phyloP scores from a whole-genome alignment of 1,140 invertebrate genomes.

The Coboldia fuscipes region DNA sequence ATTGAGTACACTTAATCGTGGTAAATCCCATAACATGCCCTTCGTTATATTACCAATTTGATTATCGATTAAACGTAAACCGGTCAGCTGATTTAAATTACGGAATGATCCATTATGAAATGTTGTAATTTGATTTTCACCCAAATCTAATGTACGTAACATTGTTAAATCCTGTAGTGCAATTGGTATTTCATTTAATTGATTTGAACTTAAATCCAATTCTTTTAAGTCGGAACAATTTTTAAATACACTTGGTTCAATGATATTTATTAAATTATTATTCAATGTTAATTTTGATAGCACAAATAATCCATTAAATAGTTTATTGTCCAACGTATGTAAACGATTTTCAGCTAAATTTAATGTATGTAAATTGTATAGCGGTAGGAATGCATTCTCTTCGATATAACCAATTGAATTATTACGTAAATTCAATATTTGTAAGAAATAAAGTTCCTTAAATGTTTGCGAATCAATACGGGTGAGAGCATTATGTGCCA shows the following conservation, averaged over 20 bases:
- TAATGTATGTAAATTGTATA: conserved; percentile 70
- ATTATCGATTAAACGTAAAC: conserved; percentile 65
- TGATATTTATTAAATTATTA: conserved; percentile 57
- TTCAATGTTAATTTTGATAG: conserved; percentile 65
- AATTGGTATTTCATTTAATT: conserved; percentile 54
- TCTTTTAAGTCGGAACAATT: conserved; percentile 82
- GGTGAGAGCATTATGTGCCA: conserved; percentile 65
- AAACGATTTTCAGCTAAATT: conserved; percentile 69
- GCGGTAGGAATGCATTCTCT: conserved; percentile 63
- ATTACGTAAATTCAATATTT: conserved; percentile 68
- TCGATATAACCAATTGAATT: conserved; percentile 72
- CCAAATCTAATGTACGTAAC: conserved; percentile 66
- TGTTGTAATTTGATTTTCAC: conserved; percentile 62
- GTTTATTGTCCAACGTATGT: conserved; percentile 51
- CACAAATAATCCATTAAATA: conserved; percentile 69
- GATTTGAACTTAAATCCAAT: conserved; percentile 70
- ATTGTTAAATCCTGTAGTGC: conserved; percentile 61
- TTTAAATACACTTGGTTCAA: conserved; percentile 66
- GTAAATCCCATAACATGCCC: conserved; percentile 68
- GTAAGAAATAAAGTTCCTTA: conserved; percentile 67
- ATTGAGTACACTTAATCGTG: conserved; percentile 63
- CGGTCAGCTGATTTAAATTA: conserved; percentile 64
- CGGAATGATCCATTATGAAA: conserved; percentile 64
- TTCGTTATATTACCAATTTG: conserved; percentile 63
- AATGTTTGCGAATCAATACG: conserved; percentile 68